These are phyloP conservation scores for Phalloptychus januarius DNA, from an alignment of 2,797 vertebrate genomes.

Conservation along the genomic window DNA sequence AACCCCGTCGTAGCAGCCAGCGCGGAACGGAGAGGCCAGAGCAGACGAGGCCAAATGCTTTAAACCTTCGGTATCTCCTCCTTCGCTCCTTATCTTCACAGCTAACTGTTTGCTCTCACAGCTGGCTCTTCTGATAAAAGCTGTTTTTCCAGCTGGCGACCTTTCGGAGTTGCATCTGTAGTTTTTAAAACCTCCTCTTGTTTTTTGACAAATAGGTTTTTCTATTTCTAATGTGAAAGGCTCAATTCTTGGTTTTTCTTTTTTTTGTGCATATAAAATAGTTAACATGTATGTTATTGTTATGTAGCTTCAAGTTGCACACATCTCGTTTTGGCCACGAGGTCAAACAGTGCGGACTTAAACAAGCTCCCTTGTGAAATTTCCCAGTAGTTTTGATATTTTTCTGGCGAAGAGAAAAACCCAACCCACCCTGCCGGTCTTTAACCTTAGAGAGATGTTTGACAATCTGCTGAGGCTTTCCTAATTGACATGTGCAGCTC, in stretches of 20 bases:
- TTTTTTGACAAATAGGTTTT: conserved; percentile 1
- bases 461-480: conserved; percentile 50
- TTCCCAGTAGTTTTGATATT: conserved; percentile 63
- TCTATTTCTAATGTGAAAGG: background rate
- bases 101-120: conserved; percentile 37
- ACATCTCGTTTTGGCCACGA: background rate
- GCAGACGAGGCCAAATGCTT: conserved; percentile 39
- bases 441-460: conserved; percentile 53
- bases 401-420: conserved; percentile 65
- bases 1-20: conserved; percentile 42
- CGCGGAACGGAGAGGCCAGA: conserved; percentile 23
- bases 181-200: conserved; percentile 1
- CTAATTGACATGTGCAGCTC: conserved; percentile 57
- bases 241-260: background rate
- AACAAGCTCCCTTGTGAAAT: conserved; percentile 26
- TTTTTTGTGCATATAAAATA: background rate
- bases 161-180: conserved; percentile 12
- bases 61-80: conserved; percentile 47
- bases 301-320: background rate
- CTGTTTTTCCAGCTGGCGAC: conserved; percentile 18
- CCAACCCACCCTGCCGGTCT: conserved; percentile 67
- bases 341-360: background rate
- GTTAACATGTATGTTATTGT: background rate
- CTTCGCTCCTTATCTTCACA: conserved; percentile 51
- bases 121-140: conserved; percentile 41